A percentile compares a stretch with the other conserved stretches of the same genome.
Conservation (phyloP, 2,888 invertebrate genomes). For the Drosophila paramelanica region DNA sequence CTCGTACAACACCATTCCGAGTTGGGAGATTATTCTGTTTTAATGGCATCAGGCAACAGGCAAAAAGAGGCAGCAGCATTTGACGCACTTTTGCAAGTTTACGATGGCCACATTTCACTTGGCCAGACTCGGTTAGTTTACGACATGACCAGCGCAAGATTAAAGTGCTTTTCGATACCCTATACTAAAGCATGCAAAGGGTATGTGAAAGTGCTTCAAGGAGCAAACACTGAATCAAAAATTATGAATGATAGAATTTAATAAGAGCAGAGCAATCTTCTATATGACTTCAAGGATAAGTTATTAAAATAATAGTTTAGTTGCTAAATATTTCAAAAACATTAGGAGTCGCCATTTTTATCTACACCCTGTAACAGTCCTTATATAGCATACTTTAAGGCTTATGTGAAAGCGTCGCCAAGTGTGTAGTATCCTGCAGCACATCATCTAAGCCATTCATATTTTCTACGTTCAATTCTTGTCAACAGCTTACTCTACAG, state of each 20-base stretch:
- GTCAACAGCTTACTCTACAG: not conserved
- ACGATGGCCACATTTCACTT: constrained; percentile 52
- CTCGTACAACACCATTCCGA: constrained; percentile 37
- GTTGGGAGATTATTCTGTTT: constrained; percentile 43
- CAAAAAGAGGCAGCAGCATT: constrained; percentile 37
- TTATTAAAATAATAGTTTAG: too few relatives aligned
- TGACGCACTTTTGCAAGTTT: constrained; percentile 61
- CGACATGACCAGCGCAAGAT: constrained; percentile 43
- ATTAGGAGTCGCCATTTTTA: too few relatives aligned
- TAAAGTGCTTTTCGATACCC: constrained; percentile 57
- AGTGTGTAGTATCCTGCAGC: constrained; percentile 8
- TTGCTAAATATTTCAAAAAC: too few relatives aligned
- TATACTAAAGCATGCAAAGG: constrained; percentile 11
- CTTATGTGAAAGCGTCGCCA: not conserved
- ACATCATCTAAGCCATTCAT: not conserved
- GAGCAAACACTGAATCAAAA: not conserved
- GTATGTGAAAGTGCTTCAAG: constrained; percentile 19
- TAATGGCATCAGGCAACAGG: constrained; percentile 41
- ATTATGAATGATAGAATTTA: too few relatives aligned
- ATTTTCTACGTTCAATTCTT: constrained; percentile 1
- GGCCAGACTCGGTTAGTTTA: constrained; percentile 44
- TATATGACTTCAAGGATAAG: too few relatives aligned
- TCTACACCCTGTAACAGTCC: not conserved
- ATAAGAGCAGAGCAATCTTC: too few relatives aligned
- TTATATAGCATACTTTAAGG: constrained; percentile 39